Percentiles rank a stretch among this genome's conserved stretches.
Evolutionary conservation across 53 echinoderm and acorn worm genomes (phyloP).

Genomic region (Antedon mediterranea): DNA sequence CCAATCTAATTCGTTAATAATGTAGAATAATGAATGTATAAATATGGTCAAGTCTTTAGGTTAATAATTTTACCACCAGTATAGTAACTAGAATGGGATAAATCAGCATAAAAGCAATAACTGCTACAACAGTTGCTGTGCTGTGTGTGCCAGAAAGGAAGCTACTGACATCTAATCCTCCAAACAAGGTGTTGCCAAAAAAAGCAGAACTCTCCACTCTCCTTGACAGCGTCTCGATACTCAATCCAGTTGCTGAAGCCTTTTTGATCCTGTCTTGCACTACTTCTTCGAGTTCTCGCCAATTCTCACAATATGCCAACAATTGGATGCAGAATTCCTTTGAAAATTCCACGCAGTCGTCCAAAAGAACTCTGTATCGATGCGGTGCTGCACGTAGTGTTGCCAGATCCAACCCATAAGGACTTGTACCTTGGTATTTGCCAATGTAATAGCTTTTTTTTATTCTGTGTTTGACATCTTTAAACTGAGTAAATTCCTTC

Average conservation of each 20-base stretch:
- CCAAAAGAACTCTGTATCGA: slow-evolving; percentile 23
- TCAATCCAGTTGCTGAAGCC: slow-evolving; percentile 27
- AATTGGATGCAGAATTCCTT: slow-evolving; percentile 38
- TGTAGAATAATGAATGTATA: too few relatives aligned
- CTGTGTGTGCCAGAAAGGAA: slow-evolving; percentile 7
- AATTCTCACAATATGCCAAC: slow-evolving; percentile 26
- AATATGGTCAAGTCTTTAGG: too few relatives aligned
- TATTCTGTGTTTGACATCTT: slow-evolving; percentile 14
- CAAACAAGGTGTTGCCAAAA: slow-evolving; percentile 17
- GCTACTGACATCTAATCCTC: slow-evolving; percentile 13
- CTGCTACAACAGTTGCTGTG: background rate
- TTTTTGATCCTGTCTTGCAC: slow-evolving; percentile 11
- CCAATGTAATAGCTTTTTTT: slow-evolving; percentile 22
- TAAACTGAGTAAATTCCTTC: slow-evolving; percentile 1
- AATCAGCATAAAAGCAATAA: background rate
- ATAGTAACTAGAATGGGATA: slow-evolving; percentile 8
- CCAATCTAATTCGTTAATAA: too few relatives aligned
- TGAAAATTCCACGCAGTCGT: slow-evolving; percentile 46
- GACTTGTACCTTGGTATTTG: slow-evolving; percentile 19
- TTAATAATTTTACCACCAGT: background rate
- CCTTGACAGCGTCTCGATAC: slow-evolving; percentile 23
- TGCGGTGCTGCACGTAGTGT: slow-evolving; percentile 19
- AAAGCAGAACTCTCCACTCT: slow-evolving; percentile 28
- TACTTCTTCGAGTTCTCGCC: slow-evolving; percentile 17
- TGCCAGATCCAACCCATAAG: slow-evolving; percentile 22